Conservation (phyloP, 2,888 invertebrate genomes). For the Parascotia fuliginaria region DNA sequence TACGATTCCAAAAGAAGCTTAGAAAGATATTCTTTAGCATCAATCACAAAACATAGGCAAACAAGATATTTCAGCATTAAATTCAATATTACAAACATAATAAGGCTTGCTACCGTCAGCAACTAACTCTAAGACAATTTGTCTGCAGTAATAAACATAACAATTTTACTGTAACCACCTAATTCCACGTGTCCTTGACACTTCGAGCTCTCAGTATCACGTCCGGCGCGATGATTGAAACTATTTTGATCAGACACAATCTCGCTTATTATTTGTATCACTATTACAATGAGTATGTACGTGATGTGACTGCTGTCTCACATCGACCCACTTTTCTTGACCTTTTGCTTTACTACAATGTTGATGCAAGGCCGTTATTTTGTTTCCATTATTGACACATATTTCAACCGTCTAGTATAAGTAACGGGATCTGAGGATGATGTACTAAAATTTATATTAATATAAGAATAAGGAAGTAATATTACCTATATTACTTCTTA, state of each 20-base stretch:
- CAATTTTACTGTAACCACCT: constrained; percentile 31
- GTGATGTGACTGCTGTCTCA: constrained; percentile 61
- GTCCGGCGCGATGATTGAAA: constrained; percentile 56
- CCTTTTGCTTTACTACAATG: constrained; percentile 56
- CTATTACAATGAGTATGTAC: constrained; percentile 58
- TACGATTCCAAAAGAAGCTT: too few relatives aligned
- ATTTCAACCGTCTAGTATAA: constrained; percentile 32
- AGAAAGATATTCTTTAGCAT: too few relatives aligned
- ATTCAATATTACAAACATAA: too few relatives aligned
- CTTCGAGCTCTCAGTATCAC: constrained; percentile 52
- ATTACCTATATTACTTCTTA: too few relatives aligned
- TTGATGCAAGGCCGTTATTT: constrained; percentile 48
- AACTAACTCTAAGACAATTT: neutral
- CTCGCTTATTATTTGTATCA: constrained; percentile 55
- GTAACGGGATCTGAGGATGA: constrained; percentile 12
- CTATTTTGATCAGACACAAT: constrained; percentile 62
- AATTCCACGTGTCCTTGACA: constrained; percentile 65
- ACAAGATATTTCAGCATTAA: too few relatives aligned
- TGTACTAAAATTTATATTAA: constrained; percentile 14
- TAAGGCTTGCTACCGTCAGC: neutral
- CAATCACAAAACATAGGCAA: too few relatives aligned
- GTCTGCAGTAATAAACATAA: neutral
- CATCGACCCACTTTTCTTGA: constrained; percentile 61
- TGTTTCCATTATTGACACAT: constrained; percentile 43
- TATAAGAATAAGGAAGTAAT: constrained; percentile 2